Percentiles rank a stretch among this genome's conserved stretches.
Conservation (phyloP, 2,797 vertebrate species). For the Centropyge bicolor region DNA sequence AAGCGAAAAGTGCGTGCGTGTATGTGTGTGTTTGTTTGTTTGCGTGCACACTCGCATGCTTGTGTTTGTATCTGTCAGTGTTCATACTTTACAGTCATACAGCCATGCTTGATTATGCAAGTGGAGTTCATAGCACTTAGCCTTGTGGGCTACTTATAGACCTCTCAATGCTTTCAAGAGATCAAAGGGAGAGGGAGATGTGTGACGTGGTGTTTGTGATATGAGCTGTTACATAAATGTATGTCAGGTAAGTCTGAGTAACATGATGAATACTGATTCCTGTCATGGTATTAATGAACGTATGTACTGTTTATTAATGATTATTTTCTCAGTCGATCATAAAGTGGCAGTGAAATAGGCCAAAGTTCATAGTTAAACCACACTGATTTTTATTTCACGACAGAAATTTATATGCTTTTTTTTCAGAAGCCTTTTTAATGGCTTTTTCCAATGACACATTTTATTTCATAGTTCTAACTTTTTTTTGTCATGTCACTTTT, state of each 20-base stretch:
- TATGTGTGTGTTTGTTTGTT: neutral
- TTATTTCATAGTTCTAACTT: too few relatives aligned
- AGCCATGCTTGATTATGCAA: slow-evolving; percentile 69
- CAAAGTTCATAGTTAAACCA: too few relatives aligned
- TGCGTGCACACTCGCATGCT: slow-evolving; percentile 23
- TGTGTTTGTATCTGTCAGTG: slow-evolving; percentile 61
- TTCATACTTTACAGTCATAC: slow-evolving; percentile 60
- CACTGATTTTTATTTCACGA: too few relatives aligned
- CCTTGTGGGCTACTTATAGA: slow-evolving; percentile 67
- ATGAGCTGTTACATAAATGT: slow-evolving; percentile 62
- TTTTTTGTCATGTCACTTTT: too few relatives aligned
- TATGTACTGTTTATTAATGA: neutral
- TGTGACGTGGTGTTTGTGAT: slow-evolving; percentile 55
- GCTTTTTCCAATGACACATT: too few relatives aligned
- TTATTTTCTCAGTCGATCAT: neutral
- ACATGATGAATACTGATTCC: slow-evolving; percentile 34
- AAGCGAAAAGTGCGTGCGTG: slow-evolving; percentile 24
- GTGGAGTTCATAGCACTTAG: slow-evolving; percentile 75
- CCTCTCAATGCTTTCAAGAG: slow-evolving; percentile 58
- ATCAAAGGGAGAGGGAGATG: slow-evolving; percentile 65
- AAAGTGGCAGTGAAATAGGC: too few relatives aligned
- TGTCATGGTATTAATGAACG: neutral
- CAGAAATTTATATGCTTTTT: too few relatives aligned
- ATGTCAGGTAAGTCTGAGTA: slow-evolving; percentile 58
- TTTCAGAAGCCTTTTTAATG: too few relatives aligned